Conservation (phyloP, 2,888 invertebrate species). For the Parascotia fuliginaria region DNA sequence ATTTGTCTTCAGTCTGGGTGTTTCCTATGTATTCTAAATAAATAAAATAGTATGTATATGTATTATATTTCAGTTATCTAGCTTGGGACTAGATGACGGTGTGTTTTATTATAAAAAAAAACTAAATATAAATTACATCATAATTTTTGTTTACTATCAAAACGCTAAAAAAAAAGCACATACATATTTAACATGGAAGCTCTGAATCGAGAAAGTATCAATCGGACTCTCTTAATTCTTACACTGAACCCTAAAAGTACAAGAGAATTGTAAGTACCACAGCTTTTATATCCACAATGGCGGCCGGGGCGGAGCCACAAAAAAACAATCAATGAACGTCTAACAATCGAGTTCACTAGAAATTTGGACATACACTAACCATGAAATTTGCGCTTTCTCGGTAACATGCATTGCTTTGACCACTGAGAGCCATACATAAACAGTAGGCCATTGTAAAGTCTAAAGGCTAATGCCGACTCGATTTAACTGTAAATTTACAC, state of each 20-base stretch:
- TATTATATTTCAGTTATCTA: no score
- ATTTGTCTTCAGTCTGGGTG: no score
- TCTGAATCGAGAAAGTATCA: neutral
- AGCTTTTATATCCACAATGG: conserved; percentile 60
- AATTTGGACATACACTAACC: conserved; percentile 56
- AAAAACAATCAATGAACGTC: conserved; percentile 72
- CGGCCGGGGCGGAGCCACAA: conserved; percentile 57
- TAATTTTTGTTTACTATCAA: no score
- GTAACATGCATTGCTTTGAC: conserved; percentile 51
- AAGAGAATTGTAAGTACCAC: conserved; percentile 45
- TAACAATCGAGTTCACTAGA: conserved; percentile 61
- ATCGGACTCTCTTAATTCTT: neutral
- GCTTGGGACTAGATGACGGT: no score
- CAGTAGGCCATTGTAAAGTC: conserved; percentile 28
- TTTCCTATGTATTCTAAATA: no score
- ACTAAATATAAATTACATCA: no score
- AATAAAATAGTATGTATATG: no score
- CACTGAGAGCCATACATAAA: conserved; percentile 35
- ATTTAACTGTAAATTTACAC: neutral
- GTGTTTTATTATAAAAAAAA: no score
- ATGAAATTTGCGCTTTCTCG: conserved; percentile 67
- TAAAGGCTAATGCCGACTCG: neutral
- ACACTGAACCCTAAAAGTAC: conserved; percentile 30
- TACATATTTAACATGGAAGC: no score
- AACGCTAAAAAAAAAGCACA: no score